Evolutionary conservation across 1,140 invertebrate genomes (phyloP).

Genomic region (Dendrolimus punctatus): DNA sequence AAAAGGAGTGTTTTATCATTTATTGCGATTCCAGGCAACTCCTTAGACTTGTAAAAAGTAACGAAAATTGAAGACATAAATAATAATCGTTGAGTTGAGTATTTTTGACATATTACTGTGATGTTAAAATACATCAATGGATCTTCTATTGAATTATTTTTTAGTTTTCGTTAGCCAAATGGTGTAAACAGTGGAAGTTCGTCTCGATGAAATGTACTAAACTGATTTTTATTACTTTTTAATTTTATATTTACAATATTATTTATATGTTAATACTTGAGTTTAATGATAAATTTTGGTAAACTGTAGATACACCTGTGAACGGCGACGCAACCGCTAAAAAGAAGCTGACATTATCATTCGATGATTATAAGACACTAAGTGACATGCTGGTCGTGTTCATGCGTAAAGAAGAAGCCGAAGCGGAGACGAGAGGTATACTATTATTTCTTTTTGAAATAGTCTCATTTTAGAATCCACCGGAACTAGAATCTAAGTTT

Average conservation of each 20-base stretch:
- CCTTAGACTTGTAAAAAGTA: too few relatives aligned
- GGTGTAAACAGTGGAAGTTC: too few relatives aligned
- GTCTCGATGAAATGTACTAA: not conserved
- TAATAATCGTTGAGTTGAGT: too few relatives aligned
- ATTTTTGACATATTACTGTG: too few relatives aligned
- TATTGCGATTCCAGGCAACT: too few relatives aligned
- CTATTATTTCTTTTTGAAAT: not conserved
- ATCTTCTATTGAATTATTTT: too few relatives aligned
- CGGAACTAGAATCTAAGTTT: too few relatives aligned
- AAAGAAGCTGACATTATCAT: conserved; percentile 92
- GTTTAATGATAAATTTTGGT: not conserved
- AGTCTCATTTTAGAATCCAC: too few relatives aligned
- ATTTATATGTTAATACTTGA: conserved; percentile 1
- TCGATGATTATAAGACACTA: conserved; percentile 95
- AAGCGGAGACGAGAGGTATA: conserved; percentile 75
- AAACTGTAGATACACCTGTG: conserved; percentile 27
- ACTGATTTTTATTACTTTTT: conserved; percentile 1
- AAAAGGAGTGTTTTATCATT: too few relatives aligned
- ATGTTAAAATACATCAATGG: too few relatives aligned
- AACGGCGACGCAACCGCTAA: conserved; percentile 70
- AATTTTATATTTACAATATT: conserved; percentile 3
- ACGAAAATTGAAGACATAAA: too few relatives aligned
- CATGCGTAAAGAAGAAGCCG: conserved; percentile 88
- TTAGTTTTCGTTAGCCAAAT: too few relatives aligned
- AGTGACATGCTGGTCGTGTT: conserved; percentile 93